A percentile compares a stretch with the other conserved stretches of the same genome.
Conservation (phyloP, 35 echinoderm and acorn worm species). For the Stichopus chloronotus region DNA sequence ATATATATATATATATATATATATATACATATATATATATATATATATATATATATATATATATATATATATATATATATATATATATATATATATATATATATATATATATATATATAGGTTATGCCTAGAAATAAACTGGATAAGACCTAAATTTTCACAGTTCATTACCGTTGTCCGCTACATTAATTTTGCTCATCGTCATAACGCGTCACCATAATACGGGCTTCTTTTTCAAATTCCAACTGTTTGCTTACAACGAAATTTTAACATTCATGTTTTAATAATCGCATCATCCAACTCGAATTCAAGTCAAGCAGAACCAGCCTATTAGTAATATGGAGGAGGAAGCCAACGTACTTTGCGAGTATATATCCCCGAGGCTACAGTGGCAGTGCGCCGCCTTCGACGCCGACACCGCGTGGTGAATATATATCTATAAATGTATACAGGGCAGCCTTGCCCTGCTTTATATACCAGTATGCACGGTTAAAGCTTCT, state of each 20-base stretch:
- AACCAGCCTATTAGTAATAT: neutral
- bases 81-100: no score
- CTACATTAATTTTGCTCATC: neutral
- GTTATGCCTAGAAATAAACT: no score
- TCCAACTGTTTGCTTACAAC: conserved; percentile 32
- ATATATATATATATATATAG: no score
- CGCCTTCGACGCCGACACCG: neutral
- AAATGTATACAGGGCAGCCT: no score
- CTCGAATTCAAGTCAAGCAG: conserved; percentile 21
- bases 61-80: no score
- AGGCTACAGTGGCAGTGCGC: neutral
- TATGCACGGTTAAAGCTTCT: no score
- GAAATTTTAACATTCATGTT: conserved; percentile 47
- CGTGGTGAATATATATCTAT: no score
- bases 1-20: no score
- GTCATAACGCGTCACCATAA: neutral
- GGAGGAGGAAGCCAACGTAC: conserved; percentile 9
- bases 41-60: no score
- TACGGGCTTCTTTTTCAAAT: neutral
- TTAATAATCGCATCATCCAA: conserved; percentile 49
- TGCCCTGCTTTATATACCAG: no score
- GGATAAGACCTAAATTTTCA: neutral
- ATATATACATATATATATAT: no score
- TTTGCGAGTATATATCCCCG: neutral
- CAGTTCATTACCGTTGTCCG: neutral